Conservation (phyloP, 2,113 vertebrate genomes). For the Cololabis saira region DNA sequence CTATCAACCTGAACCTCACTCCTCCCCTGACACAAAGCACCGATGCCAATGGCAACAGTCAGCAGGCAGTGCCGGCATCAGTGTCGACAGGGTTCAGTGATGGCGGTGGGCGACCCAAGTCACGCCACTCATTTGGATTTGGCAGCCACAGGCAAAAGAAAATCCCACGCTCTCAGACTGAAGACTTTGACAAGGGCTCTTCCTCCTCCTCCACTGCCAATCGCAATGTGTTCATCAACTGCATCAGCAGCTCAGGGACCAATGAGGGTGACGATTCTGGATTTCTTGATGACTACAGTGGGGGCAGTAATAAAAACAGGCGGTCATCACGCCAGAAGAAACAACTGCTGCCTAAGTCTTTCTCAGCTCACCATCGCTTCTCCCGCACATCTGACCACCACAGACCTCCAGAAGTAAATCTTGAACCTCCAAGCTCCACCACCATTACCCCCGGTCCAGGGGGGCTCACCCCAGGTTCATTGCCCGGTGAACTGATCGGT, state of each 20-base stretch:
- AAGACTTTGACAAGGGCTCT: constrained; percentile 89
- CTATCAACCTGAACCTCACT: constrained; percentile 79
- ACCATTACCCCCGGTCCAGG: constrained; percentile 48
- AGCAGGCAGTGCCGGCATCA: constrained; percentile 64
- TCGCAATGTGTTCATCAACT: constrained; percentile 96
- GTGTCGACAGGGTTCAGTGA: constrained; percentile 75
- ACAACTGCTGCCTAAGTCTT: constrained; percentile 92
- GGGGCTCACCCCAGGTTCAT: constrained; percentile 79
- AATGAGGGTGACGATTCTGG: constrained; percentile 95
- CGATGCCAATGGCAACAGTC: constrained; percentile 80
- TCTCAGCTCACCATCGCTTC: constrained; percentile 92
- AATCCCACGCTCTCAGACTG: constrained; percentile 92
- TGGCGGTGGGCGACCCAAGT: constrained; percentile 80
- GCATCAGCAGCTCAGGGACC: constrained; percentile 91
- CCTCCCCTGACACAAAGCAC: constrained; percentile 58
- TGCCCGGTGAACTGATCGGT: constrained; percentile 81
- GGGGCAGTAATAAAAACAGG: constrained; percentile 78
- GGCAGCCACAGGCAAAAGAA: constrained; percentile 90
- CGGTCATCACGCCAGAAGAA: constrained; percentile 86
- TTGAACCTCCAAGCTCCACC: constrained; percentile 73
- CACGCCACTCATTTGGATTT: constrained; percentile 89
- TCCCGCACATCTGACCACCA: constrained; percentile 85
- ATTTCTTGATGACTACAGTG: constrained; percentile 88
- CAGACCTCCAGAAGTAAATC: constrained; percentile 76
- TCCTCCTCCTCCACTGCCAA: constrained; percentile 79